Conservation (phyloP, 2,888 invertebrate genomes). For the Agonopterix subpropinquella region DNA sequence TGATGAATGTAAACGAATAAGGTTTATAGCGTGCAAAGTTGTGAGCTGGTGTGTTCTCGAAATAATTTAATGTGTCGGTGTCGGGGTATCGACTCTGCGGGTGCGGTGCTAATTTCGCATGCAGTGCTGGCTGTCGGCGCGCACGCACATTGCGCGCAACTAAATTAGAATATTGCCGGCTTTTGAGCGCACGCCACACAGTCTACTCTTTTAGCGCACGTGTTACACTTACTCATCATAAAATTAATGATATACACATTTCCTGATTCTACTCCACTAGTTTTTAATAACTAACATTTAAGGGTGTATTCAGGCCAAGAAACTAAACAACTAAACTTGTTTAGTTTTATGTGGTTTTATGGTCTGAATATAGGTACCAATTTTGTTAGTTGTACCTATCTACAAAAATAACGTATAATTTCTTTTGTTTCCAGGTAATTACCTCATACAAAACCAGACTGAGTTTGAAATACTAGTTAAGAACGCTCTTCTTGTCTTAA, state of each 20-base stretch:
- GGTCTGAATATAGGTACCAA: too few species aligned
- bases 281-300: too few species aligned
- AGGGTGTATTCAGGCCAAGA: too few species aligned
- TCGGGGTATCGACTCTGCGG: slow-evolving; percentile 14
- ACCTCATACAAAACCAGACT: too few species aligned
- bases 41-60: slow-evolving; percentile 38
- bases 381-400: background rate
- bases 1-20: background rate
- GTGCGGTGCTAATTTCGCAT: slow-evolving; percentile 23
- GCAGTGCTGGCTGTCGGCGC: slow-evolving; percentile 18
- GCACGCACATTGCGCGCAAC: slow-evolving; percentile 31
- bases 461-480: too few species aligned
- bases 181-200: slow-evolving; percentile 34
- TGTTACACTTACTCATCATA: too few species aligned
- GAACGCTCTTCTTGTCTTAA: too few species aligned
- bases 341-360: too few species aligned
- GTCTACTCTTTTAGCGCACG: slow-evolving; percentile 30
- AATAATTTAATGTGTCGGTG: slow-evolving; percentile 43
- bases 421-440: slow-evolving; percentile 11
- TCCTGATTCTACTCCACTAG: too few species aligned
- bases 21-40: slow-evolving; percentile 15
- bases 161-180: slow-evolving; percentile 38
- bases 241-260: too few species aligned
- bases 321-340: too few species aligned
- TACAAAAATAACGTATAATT: background rate